Percentiles rank a stretch among this genome's conserved stretches.
Evolutionary conservation across 1,140 invertebrate genomes (phyloP).

Genomic region (Chlorops oryzae): DNA sequence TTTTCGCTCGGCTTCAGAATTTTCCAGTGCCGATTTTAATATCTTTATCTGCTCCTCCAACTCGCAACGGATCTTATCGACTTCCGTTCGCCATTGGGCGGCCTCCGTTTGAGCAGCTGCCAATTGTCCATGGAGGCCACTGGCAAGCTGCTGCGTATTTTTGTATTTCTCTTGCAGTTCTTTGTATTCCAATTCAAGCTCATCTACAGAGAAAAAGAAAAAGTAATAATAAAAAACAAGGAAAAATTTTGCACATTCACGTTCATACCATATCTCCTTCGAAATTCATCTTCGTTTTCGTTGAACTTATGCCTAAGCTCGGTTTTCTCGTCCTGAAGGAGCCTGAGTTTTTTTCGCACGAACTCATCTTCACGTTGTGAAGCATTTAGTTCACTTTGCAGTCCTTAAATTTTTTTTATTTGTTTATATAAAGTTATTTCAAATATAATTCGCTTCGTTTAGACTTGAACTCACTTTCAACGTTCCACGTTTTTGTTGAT

Average conservation of each 20-base stretch:
- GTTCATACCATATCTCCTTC: constrained; percentile 49
- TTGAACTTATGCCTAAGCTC: constrained; percentile 49
- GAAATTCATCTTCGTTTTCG: constrained; percentile 50
- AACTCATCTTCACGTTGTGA: constrained; percentile 54
- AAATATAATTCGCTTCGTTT: not conserved
- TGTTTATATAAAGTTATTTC: constrained; percentile 1
- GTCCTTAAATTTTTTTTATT: constrained; percentile 38
- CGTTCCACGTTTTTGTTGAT: constrained; percentile 52
- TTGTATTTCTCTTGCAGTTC: constrained; percentile 51
- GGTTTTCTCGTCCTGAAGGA: constrained; percentile 53
- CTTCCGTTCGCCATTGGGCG: constrained; percentile 32
- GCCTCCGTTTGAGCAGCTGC: constrained; percentile 33
- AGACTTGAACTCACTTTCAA: constrained; percentile 56
- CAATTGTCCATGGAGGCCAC: constrained; percentile 35
- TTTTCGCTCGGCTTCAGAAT: constrained; percentile 54
- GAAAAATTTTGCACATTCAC: constrained; percentile 20
- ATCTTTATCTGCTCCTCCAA: constrained; percentile 49
- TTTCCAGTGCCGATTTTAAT: constrained; percentile 55
- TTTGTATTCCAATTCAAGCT: constrained; percentile 50
- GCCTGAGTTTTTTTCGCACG: constrained; percentile 51
- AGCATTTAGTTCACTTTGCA: constrained; percentile 53
- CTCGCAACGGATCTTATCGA: constrained; percentile 49
- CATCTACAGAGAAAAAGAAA: constrained; percentile 23
- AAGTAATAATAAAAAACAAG: constrained; percentile 1
- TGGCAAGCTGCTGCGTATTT: constrained; percentile 47